phyloP scores from a whole-genome alignment of 2,797 vertebrate species.

The Podargus strigoides region DNA sequence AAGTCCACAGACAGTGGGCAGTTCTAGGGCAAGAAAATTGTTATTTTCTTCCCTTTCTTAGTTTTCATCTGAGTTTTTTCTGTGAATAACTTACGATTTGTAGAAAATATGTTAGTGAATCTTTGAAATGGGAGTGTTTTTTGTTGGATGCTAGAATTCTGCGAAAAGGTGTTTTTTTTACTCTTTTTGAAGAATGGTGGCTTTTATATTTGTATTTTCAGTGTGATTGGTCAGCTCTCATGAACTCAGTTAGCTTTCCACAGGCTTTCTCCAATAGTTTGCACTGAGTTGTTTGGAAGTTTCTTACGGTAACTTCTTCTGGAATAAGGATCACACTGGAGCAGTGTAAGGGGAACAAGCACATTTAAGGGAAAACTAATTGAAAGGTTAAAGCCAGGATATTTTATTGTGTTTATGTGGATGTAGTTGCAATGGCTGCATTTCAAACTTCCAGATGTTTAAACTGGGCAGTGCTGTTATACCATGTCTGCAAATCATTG shows the following conservation, averaged over 20 bases:
- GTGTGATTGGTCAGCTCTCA: background rate
- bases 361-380: background rate
- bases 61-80: background rate
- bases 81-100: background rate
- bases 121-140: background rate
- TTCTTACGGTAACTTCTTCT: background rate
- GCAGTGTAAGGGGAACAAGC: background rate
- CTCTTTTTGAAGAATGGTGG: background rate
- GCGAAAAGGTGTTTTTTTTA: background rate
- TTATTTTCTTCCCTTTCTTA: background rate
- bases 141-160: background rate
- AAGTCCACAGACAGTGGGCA: background rate
- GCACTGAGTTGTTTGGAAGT: background rate
- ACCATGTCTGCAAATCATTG: background rate
- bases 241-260: background rate
- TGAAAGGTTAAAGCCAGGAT: background rate
- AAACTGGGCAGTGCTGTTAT: background rate
- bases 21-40: background rate
- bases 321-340: background rate
- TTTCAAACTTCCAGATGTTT: conserved; percentile 19
- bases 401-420: background rate
- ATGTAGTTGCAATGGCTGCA: background rate
- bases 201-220: background rate
- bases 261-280: background rate
- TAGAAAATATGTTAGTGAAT: background rate